A percentile compares a stretch with the other conserved stretches of the same genome.
phyloP scores from a whole-genome alignment of 2,113 vertebrate genomes.

The Irena cyanogastra region DNA sequence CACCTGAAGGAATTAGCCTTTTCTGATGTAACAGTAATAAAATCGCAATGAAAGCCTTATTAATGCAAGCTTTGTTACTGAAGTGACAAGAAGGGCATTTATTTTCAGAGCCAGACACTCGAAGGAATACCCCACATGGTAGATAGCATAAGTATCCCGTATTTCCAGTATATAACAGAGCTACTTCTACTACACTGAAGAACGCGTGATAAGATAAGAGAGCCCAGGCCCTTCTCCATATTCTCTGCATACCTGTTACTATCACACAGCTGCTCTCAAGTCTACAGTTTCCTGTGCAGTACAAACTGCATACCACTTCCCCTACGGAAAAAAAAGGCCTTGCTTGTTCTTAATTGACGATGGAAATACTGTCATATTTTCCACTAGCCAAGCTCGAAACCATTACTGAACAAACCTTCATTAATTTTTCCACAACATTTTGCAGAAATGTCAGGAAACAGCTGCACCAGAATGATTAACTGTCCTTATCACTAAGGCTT shows the following conservation, averaged over 20 bases:
- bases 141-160: background rate
- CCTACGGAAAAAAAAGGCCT: slow-evolving; percentile 70
- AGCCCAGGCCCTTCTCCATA: background rate
- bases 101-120: background rate
- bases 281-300: slow-evolving; percentile 81
- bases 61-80: background rate
- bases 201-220: background rate
- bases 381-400: slow-evolving; percentile 84
- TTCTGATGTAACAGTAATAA: background rate
- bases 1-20: background rate
- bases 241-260: slow-evolving; percentile 57
- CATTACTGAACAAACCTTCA: slow-evolving; percentile 83
- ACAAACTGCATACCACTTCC: slow-evolving; percentile 79
- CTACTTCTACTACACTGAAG: background rate
- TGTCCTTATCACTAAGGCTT: slow-evolving; percentile 67
- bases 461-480: slow-evolving; percentile 80
- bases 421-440: slow-evolving; percentile 91
- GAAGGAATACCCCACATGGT: background rate
- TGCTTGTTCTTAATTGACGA: slow-evolving; percentile 80
- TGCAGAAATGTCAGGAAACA: slow-evolving; percentile 86
- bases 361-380: slow-evolving; percentile 90
- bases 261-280: slow-evolving; percentile 63
- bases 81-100: background rate
- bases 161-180: background rate
- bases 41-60: background rate